Base-by-base conservation (phyloP, 2,888 invertebrate species). In the Lasioglossum morio region DNA sequence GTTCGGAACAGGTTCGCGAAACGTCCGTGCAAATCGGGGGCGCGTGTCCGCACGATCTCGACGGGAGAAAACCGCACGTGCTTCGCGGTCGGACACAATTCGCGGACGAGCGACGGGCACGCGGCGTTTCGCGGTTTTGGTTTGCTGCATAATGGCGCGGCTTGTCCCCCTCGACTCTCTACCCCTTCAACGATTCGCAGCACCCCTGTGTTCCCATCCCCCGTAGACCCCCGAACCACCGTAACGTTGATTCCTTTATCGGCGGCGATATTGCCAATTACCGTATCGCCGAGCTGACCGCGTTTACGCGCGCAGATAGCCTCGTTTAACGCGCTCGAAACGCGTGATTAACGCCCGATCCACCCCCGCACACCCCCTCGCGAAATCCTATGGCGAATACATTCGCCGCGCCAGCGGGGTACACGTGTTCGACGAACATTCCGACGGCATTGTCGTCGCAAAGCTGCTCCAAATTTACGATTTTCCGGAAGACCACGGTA, bases 241-340 rank as follows among this genome's bases (percentile, higher is more conserved):
- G 88, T 87, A 89, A 90, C 91, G 90, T 87, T 92, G 91, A 92
- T 92, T 93, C 92, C 94, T 93, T 94, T 93, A 93, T 93, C 92
- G 89, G 85, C 84, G 87, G 79, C 92, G 92, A 92, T 92, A 94
- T 94, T 93, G 93, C 90, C 93, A 93, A 94, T 94, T 94, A 94
- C 88, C 91, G 90, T 91, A 79, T 87, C 90, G 87, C 89, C 77
- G 82, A 84, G 81, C 85, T 83, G 82, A 84, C 78, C 87, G 84
- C 85, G 82, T 88, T 84, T 85, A 88, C 84, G 83, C 88, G 74
- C 53, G 66, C 85, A 72, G 88, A 83, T 85, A 86, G 78, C 81
- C 77, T 63, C 84, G 89, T 90, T 90, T 88, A 90, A 90, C 89
- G 89, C 82, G 84, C 77, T 53, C 79, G 75, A 84, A 90, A 90